phyloP scores from a whole-genome alignment of 2,797 vertebrate genomes.

The Phalanger gymnotis region DNA sequence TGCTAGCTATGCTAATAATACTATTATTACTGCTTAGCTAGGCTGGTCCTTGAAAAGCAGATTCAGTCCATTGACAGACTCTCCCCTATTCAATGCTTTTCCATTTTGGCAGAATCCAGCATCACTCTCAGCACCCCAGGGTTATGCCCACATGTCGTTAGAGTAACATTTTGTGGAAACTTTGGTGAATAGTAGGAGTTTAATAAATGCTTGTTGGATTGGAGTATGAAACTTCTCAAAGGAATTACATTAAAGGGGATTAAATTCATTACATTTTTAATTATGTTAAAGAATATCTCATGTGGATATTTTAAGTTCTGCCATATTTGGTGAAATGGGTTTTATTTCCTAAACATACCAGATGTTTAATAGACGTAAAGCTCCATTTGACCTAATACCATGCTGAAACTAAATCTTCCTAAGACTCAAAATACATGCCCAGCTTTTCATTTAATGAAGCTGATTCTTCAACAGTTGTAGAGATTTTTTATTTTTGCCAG shows the following conservation, averaged over 20 bases:
- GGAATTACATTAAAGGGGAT: not conserved
- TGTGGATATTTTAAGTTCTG: not conserved
- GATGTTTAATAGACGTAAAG: not conserved
- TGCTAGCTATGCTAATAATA: no score
- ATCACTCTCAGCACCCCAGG: not conserved
- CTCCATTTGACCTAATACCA: not conserved
- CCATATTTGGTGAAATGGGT: not conserved
- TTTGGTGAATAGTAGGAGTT: not conserved
- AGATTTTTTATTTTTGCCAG: not conserved
- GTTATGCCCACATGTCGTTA: not conserved
- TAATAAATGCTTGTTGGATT: not conserved
- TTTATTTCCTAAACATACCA: not conserved
- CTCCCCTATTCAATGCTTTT: not conserved
- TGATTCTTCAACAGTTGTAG: not conserved
- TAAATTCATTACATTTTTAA: not conserved
- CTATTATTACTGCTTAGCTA: not conserved
- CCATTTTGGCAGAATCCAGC: not conserved
- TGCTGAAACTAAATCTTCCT: not conserved
- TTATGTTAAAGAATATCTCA: not conserved
- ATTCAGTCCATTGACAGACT: not conserved
- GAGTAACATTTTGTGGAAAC: not conserved
- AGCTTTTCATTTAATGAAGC: not conserved
- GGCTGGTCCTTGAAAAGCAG: not conserved
- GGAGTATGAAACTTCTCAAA: not conserved
- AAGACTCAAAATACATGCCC: not conserved